Conservation (phyloP, 2,797 vertebrate genomes). For the Smutsia gigantea region DNA sequence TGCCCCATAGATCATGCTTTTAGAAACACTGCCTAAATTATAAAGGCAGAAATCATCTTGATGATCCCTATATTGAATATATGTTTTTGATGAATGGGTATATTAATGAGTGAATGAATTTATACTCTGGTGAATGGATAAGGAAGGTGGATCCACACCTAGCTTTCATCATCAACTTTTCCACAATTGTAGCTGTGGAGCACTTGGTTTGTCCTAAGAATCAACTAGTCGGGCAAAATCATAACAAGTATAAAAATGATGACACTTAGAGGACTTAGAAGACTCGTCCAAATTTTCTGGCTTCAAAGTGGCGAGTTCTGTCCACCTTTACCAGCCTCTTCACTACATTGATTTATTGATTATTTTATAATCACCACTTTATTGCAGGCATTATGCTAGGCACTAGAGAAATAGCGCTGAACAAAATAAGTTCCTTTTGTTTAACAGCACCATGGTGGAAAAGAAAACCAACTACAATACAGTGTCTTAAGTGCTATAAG, state of each 20-base stretch:
- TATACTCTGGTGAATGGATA: neutral
- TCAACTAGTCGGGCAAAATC: neutral
- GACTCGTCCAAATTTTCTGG: neutral
- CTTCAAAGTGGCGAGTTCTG: neutral
- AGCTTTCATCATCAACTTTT: slow-evolving; percentile 17
- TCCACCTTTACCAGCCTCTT: neutral
- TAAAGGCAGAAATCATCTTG: neutral
- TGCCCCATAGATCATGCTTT: neutral
- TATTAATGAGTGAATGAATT: neutral
- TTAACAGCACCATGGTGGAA: neutral
- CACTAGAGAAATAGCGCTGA: neutral
- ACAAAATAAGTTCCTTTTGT: neutral
- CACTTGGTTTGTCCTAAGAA: neutral
- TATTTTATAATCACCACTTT: neutral
- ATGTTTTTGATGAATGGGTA: neutral
- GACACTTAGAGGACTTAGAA: neutral
- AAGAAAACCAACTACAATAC: neutral
- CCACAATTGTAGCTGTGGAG: neutral
- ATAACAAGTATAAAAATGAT: neutral
- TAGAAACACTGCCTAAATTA: neutral
- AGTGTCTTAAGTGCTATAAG: neutral
- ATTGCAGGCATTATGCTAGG: neutral
- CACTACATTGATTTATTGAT: neutral
- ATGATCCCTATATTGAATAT: neutral
- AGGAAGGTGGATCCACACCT: neutral